Percentiles rank a stretch among this genome's conserved stretches.
These are phyloP conservation scores for Gerosis bhagava DNA, from an alignment of 2,888 invertebrate species.

Conservation along the genomic window DNA sequence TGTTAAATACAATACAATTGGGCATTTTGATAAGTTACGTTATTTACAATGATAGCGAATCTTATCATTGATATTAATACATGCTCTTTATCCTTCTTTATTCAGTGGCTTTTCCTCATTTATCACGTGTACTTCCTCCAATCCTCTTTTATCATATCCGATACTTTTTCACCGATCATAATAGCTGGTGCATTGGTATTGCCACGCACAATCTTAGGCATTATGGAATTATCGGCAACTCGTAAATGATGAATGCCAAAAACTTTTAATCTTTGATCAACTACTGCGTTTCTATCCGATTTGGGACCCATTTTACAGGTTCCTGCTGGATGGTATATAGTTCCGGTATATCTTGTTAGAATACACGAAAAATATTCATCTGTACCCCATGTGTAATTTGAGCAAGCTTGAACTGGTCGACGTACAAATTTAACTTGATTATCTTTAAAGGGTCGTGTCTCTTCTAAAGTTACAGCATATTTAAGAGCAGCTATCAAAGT, in stretches of 20 bases:
- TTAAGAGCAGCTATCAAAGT: constrained; percentile 83
- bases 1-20: too few relatives aligned
- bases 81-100: too few relatives aligned
- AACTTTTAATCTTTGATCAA: constrained; percentile 55
- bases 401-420: constrained; percentile 81
- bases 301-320: constrained; percentile 67
- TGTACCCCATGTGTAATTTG: constrained; percentile 75
- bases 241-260: constrained; percentile 74
- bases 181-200: constrained; percentile 92
- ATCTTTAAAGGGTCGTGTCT: constrained; percentile 78
- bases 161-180: constrained; percentile 89
- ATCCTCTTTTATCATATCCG: constrained; percentile 63
- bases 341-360: constrained; percentile 81
- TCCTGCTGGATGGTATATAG: constrained; percentile 74
- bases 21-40: too few relatives aligned
- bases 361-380: constrained; percentile 86
- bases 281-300: constrained; percentile 61
- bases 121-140: constrained; percentile 40
- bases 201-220: constrained; percentile 90
- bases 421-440: constrained; percentile 79
- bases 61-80: too few relatives aligned
- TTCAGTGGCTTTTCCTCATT: too few relatives aligned
- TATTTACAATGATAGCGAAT: constrained; percentile 6
- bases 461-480: constrained; percentile 77
- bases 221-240: constrained; percentile 91